Evolutionary conservation across 1,140 invertebrate species (phyloP).

Genomic region (Agrypnia vestita): DNA sequence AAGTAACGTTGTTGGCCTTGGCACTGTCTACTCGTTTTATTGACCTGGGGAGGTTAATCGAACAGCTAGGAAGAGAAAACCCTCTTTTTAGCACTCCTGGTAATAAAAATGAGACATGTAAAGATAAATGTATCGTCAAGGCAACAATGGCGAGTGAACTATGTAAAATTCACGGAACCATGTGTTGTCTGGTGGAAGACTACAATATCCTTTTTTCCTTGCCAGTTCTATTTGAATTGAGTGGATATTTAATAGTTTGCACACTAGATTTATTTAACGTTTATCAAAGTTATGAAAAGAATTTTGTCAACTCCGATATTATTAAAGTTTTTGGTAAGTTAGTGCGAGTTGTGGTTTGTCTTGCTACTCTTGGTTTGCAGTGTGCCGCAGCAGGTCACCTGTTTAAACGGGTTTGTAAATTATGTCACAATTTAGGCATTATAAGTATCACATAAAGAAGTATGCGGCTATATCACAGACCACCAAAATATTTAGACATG

Average conservation of each 20-base stretch:
- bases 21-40: neutral
- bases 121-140: neutral
- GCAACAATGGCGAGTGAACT: neutral
- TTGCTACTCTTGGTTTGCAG: neutral
- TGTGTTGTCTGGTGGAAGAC: neutral
- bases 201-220: neutral
- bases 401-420: neutral
- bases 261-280: neutral
- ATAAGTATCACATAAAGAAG: too few relatives aligned
- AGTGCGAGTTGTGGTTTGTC: neutral
- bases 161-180: neutral
- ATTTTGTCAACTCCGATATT: neutral
- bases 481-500: too few relatives aligned
- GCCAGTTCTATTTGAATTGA: neutral
- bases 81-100: neutral
- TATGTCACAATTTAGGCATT: neutral
- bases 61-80: neutral
- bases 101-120: neutral
- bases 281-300: neutral
- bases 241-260: neutral
- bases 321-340: too few relatives aligned
- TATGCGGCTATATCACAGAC: too few relatives aligned
- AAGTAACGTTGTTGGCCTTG: neutral
- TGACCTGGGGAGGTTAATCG: neutral
- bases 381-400: neutral